These are phyloP conservation scores for Troides helena DNA, from an alignment of 2,888 invertebrate genomes.

Conservation along the genomic window DNA sequence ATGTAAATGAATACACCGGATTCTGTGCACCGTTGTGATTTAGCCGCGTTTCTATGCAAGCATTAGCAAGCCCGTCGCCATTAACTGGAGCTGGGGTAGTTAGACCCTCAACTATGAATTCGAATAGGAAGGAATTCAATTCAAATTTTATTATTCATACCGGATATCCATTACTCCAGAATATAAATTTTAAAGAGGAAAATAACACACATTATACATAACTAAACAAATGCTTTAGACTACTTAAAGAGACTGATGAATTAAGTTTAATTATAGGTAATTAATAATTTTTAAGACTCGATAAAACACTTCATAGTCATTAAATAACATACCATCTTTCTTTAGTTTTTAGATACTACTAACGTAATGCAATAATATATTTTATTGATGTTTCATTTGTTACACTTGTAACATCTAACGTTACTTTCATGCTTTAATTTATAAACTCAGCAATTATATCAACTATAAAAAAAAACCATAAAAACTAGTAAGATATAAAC, in stretches of 20 bases:
- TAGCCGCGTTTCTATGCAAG: constrained; percentile 55
- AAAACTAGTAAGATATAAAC: constrained; percentile 17
- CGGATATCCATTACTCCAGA: neutral
- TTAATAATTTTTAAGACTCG: neutral
- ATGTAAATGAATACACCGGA: constrained; percentile 64
- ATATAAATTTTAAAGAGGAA: neutral
- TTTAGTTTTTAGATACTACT: neutral
- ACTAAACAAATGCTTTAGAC: no score
- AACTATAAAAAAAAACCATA: constrained; percentile 18
- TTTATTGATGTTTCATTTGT: neutral
- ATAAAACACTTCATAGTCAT: neutral
- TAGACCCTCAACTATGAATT: constrained; percentile 24
- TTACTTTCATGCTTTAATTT: constrained; percentile 10
- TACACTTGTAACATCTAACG: constrained; percentile 3
- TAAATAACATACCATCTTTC: neutral
- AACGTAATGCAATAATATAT: neutral
- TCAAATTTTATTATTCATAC: constrained; percentile 4
- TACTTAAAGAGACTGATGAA: no score
- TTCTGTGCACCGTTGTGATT: constrained; percentile 55
- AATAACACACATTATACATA: no score
- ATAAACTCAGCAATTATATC: constrained; percentile 11
- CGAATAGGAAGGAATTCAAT: constrained; percentile 18
- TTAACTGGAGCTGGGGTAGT: constrained; percentile 36
- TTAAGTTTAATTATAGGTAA: no score
- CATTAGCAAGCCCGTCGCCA: constrained; percentile 46